Evolutionary conservation across 53 echinoderm and acorn worm species (phyloP).

Genomic region (Paracentrotus lividus): DNA sequence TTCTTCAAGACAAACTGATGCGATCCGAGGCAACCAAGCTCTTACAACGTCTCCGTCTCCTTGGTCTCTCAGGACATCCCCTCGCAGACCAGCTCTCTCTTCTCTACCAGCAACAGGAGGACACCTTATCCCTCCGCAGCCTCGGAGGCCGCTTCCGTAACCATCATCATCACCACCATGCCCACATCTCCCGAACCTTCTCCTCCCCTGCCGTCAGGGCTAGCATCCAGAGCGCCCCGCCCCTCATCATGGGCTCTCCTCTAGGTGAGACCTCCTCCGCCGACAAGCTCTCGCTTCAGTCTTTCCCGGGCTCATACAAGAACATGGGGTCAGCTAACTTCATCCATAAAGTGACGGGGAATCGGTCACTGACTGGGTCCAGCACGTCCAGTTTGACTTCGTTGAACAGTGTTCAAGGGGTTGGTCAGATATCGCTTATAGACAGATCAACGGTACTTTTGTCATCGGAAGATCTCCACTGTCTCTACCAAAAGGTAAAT

Average conservation of each 20-base stretch:
- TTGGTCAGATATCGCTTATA: slow-evolving; percentile 55
- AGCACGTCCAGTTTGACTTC: slow-evolving; percentile 64
- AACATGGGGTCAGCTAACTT: slow-evolving; percentile 67
- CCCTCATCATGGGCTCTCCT: slow-evolving; percentile 69
- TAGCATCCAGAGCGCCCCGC: slow-evolving; percentile 69
- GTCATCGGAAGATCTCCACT: slow-evolving; percentile 75
- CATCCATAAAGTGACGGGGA: slow-evolving; percentile 71
- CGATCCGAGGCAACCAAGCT: slow-evolving; percentile 79
- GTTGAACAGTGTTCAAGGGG: slow-evolving; percentile 64
- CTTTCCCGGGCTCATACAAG: slow-evolving; percentile 65
- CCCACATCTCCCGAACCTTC: slow-evolving; percentile 70
- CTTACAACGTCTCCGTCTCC: slow-evolving; percentile 76
- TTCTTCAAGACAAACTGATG: slow-evolving; percentile 75
- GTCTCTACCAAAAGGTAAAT: slow-evolving; percentile 77
- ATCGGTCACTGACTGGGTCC: slow-evolving; percentile 64
- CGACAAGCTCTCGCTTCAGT: slow-evolving; percentile 68
- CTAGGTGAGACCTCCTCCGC: slow-evolving; percentile 44
- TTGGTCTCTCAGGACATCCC: slow-evolving; percentile 68
- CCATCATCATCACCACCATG: slow-evolving; percentile 59
- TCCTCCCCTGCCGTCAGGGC: slow-evolving; percentile 64
- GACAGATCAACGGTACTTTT: slow-evolving; percentile 65
- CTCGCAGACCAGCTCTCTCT: slow-evolving; percentile 65
- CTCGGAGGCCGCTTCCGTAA: slow-evolving; percentile 62
- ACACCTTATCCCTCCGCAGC: slow-evolving; percentile 65
- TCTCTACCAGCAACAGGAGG: slow-evolving; percentile 69